Evolutionary conservation across 2,797 vertebrate species (phyloP), one percentile per base, ranked within the genome.

Genomic region (Phrynocephalus forsythii): DNA sequence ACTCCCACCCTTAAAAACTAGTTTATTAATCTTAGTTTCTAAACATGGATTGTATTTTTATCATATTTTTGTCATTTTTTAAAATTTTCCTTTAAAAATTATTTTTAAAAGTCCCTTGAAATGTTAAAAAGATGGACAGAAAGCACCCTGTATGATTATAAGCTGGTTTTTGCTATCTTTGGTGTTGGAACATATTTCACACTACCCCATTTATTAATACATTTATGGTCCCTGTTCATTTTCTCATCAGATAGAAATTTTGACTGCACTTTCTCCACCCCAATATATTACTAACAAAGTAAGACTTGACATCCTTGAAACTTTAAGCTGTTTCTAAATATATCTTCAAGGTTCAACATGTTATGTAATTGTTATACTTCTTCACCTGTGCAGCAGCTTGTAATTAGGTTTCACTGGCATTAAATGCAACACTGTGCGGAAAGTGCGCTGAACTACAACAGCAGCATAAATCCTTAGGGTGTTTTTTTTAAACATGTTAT

Each of bases 321-420:
- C 90, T 78, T 68, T 93, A 92, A 94, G 90, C 89, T 91, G 76
- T 92, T 94, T 92, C 93, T 93, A 94, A 95, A 94, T 94, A 92
- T 94, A 94, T 88, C 91, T 89, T 92, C 92, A 93, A 84, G 85
- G 88, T 92, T 94, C 91, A 88, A 86, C 87, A 56, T 89, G 84
- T 94, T 93, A 95, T 1, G 38, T 91, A 95, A 95, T 83, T 84
- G 90, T 87, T 90, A 33, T 90, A 91, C 91, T 93, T 93, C 22
- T 30, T 16, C 92, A 90, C 71, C 76, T 91, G 90, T 93, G 84
- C 81, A 84, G 86, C 89, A 93, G 83, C 67, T 81, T 72, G 92
- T 93, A 84, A 38, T 88, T 90, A 80, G 88, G 38, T 89, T 92
- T 92, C 93, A 86, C 20, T 48, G 26, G 92, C 89, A 26, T 48